Conservation (phyloP, 1,140 invertebrate genomes). For the Rhyzopertha dominica region DNA sequence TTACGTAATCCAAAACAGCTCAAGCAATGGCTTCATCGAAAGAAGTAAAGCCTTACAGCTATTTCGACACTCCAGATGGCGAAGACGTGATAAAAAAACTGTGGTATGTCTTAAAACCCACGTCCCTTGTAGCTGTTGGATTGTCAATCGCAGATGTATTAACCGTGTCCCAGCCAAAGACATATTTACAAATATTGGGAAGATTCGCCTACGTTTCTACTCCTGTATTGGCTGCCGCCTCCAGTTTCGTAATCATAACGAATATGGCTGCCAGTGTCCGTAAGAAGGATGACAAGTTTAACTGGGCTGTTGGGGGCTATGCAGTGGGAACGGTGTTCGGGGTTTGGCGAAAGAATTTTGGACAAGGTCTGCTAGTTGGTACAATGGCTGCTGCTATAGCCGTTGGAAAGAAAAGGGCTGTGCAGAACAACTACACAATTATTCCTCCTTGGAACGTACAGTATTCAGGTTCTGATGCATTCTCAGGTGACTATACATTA, state of each 20-base stretch:
- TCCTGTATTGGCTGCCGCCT: conserved; percentile 58
- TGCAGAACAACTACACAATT: conserved; percentile 50
- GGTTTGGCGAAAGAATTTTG: conserved; percentile 49
- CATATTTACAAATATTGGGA: conserved; percentile 47
- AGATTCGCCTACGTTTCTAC: conserved; percentile 51
- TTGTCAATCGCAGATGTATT: conserved; percentile 54
- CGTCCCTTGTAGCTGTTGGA: conserved; percentile 47
- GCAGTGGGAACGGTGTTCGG: conserved; percentile 54
- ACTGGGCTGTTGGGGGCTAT: conserved; percentile 56
- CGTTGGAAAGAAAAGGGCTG: conserved; percentile 54
- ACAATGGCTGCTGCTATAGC: conserved; percentile 48
- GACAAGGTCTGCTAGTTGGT: conserved; percentile 27
- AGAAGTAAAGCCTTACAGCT: conserved; percentile 45
- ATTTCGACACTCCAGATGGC: conserved; percentile 68
- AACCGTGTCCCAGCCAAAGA: conserved; percentile 53
- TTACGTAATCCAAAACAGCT: too few relatives aligned
- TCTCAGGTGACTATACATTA: conserved; percentile 43
- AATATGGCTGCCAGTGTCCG: conserved; percentile 55
- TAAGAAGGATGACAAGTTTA: conserved; percentile 60
- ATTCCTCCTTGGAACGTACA: conserved; percentile 42
- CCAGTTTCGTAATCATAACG: conserved; percentile 57
- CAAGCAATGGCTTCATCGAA: too few relatives aligned
- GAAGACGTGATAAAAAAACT: conserved; percentile 59
- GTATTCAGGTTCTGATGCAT: conserved; percentile 32
- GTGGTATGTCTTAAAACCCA: conserved; percentile 55